Conservation (phyloP, 2,113 vertebrate species). For the Crotalus viridis region DNA sequence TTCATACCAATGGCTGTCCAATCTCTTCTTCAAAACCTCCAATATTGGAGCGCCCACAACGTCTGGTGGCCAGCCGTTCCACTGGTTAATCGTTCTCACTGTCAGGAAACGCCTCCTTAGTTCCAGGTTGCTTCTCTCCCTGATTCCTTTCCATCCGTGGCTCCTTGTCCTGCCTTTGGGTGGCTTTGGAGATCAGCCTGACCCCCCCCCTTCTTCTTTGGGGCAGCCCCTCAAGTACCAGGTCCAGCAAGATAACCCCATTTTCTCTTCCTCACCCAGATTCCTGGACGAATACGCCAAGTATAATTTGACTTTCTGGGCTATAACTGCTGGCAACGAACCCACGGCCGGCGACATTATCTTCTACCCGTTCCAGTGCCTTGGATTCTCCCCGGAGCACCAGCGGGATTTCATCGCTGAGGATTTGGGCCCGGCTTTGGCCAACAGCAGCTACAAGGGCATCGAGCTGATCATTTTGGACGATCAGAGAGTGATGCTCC, state of each 20-base stretch:
- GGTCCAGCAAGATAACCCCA: background rate
- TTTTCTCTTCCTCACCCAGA: constrained; percentile 56
- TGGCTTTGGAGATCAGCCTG: too few relatives aligned
- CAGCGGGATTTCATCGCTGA: constrained; percentile 89
- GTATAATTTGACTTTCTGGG: constrained; percentile 90
- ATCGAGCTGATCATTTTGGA: constrained; percentile 87
- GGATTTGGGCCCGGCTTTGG: constrained; percentile 85
- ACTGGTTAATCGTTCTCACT: background rate
- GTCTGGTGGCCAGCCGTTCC: background rate
- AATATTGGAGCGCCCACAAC: background rate
- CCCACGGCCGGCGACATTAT: constrained; percentile 82
- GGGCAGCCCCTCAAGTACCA: background rate
- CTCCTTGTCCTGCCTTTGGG: background rate
- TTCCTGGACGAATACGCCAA: constrained; percentile 90
- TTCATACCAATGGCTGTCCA: too few relatives aligned
- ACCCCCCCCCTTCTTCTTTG: background rate
- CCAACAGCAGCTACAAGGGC: constrained; percentile 73
- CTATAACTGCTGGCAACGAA: constrained; percentile 86
- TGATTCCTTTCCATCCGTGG: background rate
- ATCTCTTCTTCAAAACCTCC: too few relatives aligned
- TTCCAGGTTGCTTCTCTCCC: background rate
- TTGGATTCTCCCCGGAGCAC: constrained; percentile 89
- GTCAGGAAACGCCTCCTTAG: background rate
- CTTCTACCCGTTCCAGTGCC: constrained; percentile 92
- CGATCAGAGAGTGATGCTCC: constrained; percentile 87